These are phyloP conservation scores for Cyclophora albipunctata DNA, from an alignment of 2,888 invertebrate species.

Conservation along the genomic window DNA sequence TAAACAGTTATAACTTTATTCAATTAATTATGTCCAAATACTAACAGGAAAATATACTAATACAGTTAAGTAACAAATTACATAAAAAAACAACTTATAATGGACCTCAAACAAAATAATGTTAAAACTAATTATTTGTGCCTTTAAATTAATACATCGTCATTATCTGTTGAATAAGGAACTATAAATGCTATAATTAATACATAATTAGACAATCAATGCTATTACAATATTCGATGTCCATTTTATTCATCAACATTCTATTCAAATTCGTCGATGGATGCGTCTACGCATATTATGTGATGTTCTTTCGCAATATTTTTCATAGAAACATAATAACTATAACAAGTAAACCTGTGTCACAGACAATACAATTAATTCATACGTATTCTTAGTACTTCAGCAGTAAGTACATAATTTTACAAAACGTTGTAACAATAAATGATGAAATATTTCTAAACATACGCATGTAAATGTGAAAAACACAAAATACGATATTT, in stretches of 20 bases:
- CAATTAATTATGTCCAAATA: conserved; percentile 32
- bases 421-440: too few species aligned
- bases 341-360: too few species aligned
- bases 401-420: too few species aligned
- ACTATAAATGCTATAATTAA: conserved; percentile 11
- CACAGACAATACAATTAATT: too few species aligned
- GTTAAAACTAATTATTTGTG: conserved; percentile 3
- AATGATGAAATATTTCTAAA: too few species aligned
- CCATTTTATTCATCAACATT: neutral
- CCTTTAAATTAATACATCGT: neutral
- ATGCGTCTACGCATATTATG: neutral
- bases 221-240: conserved; percentile 15
- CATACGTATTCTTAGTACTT: too few species aligned
- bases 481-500: too few species aligned
- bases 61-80: conserved; percentile 23
- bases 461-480: too few species aligned
- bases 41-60: conserved; percentile 33
- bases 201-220: neutral
- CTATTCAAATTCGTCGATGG: too few species aligned
- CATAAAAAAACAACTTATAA: conserved; percentile 11
- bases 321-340: too few species aligned
- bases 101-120: conserved; percentile 8
- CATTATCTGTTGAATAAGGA: conserved; percentile 13
- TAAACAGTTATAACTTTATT: conserved; percentile 43
- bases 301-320: conserved; percentile 3